Conservation (phyloP, 2,797 vertebrate species). For the Sebastolobus alascanus region DNA sequence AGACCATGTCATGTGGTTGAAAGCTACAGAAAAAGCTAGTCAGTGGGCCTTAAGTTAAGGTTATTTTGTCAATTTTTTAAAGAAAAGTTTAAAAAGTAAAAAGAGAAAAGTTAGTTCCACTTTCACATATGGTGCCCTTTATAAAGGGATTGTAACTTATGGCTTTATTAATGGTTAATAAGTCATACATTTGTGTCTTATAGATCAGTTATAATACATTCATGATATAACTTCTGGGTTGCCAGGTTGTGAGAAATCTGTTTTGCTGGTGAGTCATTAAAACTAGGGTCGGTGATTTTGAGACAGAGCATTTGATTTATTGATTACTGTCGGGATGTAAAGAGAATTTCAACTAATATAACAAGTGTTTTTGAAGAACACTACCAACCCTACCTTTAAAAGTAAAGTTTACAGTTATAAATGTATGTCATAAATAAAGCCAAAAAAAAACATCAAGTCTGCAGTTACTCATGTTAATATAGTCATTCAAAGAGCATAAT, state of each 20-base stretch:
- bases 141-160: background rate
- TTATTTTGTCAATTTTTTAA: background rate
- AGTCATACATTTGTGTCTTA: background rate
- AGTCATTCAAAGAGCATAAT: background rate
- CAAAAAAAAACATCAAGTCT: background rate
- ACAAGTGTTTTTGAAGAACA: background rate
- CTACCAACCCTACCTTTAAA: background rate
- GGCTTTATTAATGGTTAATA: background rate
- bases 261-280: background rate
- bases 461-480: background rate
- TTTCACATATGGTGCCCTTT: background rate
- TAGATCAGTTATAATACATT: background rate
- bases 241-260: constrained; percentile 1
- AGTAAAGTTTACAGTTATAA: background rate
- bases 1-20: background rate
- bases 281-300: background rate
- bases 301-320: background rate
- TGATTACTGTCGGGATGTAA: background rate
- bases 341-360: background rate
- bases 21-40: background rate
- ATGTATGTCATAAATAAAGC: background rate
- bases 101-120: background rate
- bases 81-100: background rate
- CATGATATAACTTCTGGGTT: background rate
- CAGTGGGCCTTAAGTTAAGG: background rate